phyloP scores from a whole-genome alignment of 2,113 vertebrate genomes.

The Climacteris rufus region DNA sequence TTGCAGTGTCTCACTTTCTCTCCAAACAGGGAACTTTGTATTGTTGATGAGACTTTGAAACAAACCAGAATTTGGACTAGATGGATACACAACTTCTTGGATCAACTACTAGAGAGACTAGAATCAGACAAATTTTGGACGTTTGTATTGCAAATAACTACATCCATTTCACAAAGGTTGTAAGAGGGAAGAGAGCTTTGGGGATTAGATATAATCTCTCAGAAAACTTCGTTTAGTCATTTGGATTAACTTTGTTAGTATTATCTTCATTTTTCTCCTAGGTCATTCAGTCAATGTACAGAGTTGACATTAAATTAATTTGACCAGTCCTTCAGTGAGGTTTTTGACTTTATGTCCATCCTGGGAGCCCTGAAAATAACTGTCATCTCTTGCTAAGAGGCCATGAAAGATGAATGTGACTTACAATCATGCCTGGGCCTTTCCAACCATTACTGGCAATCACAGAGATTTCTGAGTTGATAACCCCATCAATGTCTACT shows the following conservation, averaged over 20 bases:
- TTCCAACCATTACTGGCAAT: not conserved
- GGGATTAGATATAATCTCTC: not conserved
- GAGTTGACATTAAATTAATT: not conserved
- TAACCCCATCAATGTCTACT: not conserved
- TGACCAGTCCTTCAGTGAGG: not conserved
- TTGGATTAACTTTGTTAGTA: not conserved
- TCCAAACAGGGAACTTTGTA: not conserved
- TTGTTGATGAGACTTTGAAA: not conserved
- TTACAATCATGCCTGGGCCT: not conserved
- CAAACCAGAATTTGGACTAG: not conserved
- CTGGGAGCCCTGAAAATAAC: not conserved
- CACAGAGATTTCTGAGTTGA: not conserved
- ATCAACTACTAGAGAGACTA: not conserved
- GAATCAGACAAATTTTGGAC: not conserved
- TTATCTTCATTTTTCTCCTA: not conserved
- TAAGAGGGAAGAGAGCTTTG: not conserved
- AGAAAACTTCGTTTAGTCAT: not conserved
- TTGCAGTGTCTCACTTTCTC: not conserved
- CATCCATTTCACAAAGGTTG: not conserved
- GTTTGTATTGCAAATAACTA: not conserved
- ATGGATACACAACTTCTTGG: not conserved
- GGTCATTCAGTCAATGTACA: not conserved
- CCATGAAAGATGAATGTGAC: not conserved
- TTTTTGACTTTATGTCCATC: not conserved
- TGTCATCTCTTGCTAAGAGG: not conserved